Conservation (phyloP, 2,113 vertebrate genomes). For the Actenoides hombroni region DNA sequence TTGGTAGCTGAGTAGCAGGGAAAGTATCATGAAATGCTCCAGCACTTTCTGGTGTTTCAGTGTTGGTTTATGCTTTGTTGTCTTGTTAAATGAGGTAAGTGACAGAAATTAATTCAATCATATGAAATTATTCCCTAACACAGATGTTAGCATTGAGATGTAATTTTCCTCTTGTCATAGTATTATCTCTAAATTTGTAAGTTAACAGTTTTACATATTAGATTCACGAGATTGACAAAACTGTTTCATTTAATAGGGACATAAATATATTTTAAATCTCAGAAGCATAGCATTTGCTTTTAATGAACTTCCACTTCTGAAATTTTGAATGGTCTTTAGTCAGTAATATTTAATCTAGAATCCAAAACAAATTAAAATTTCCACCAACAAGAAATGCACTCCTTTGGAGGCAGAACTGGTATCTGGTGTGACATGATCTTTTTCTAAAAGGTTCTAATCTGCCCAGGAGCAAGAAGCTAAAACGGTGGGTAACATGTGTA, state of each 20-base stretch:
- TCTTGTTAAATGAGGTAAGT: constrained; percentile 63
- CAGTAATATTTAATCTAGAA: neutral
- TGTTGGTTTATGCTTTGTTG: constrained; percentile 36
- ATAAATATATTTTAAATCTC: neutral
- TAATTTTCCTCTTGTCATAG: constrained; percentile 56
- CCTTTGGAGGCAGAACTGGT: neutral
- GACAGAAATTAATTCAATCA: constrained; percentile 58
- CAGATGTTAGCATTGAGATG: constrained; percentile 24
- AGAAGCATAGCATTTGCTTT: neutral
- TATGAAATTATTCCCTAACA: constrained; percentile 26
- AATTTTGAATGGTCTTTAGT: neutral
- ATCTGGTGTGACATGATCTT: neutral
- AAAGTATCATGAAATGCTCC: constrained; percentile 10
- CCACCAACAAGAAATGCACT: neutral
- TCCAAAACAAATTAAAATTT: neutral
- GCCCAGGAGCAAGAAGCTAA: neutral
- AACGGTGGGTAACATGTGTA: neutral
- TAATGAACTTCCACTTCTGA: neutral
- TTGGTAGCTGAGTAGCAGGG: neutral
- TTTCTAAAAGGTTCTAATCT: neutral
- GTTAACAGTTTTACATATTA: neutral
- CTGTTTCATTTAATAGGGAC: neutral
- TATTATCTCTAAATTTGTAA: constrained; percentile 37
- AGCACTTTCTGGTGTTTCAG: constrained; percentile 21
- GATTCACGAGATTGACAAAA: neutral